A percentile compares a stretch with the other conserved stretches of the same genome.
phyloP scores from a whole-genome alignment of 2,888 invertebrate genomes.

The Sinotaia quadrata region DNA sequence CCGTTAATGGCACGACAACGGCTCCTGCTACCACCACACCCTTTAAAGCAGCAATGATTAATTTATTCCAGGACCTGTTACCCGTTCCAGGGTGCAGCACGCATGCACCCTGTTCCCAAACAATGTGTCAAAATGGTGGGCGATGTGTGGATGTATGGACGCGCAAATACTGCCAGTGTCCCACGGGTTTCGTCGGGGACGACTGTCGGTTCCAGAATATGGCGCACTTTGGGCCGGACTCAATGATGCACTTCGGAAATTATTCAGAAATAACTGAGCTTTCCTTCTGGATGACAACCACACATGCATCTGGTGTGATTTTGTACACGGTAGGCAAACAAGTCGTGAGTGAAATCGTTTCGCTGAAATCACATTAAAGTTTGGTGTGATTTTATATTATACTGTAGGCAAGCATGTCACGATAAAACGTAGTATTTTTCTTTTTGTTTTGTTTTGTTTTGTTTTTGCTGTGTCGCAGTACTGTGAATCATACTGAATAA shows the following conservation, averaged over 20 bases:
- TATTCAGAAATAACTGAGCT: slow-evolving; percentile 42
- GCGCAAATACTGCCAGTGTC: slow-evolving; percentile 53
- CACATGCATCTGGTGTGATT: slow-evolving; percentile 49
- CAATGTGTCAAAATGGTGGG: slow-evolving; percentile 62
- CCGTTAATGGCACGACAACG: slow-evolving; percentile 71
- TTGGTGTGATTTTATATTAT: neutral
- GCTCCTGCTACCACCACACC: neutral
- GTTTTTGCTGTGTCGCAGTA: too few relatives aligned
- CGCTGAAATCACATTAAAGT: too few relatives aligned
- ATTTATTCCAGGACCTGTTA: too few relatives aligned
- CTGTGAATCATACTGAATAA: too few relatives aligned
- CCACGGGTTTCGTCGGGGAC: slow-evolving; percentile 52
- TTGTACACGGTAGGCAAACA: slow-evolving; percentile 62
- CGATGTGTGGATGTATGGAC: slow-evolving; percentile 63
- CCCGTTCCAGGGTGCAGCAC: slow-evolving; percentile 85
- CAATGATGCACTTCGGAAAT: slow-evolving; percentile 56
- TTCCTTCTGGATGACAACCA: slow-evolving; percentile 49
- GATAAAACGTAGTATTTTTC: too few relatives aligned
- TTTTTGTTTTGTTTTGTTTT: neutral
- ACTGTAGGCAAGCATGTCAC: neutral
- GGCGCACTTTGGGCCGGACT: slow-evolving; percentile 50
- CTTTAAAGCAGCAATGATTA: neutral
- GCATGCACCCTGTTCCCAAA: slow-evolving; percentile 91
- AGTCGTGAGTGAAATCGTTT: too few relatives aligned
- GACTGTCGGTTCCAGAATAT: slow-evolving; percentile 51